phyloP scores from a whole-genome alignment of 2,888 invertebrate species.

The Theodoxus fluviatilis region DNA sequence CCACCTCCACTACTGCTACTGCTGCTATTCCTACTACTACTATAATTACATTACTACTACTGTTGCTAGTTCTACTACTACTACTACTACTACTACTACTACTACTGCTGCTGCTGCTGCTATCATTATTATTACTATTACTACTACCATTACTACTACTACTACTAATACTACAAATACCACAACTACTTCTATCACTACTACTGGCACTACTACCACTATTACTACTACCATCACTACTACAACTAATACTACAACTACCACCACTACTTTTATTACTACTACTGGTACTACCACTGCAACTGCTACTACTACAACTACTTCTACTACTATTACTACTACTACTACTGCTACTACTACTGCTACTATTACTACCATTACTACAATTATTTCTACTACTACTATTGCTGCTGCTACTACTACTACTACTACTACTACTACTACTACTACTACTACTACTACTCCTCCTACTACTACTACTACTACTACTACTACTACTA shows the following conservation, averaged over 20 bases:
- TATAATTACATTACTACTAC: background rate
- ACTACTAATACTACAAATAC: slow-evolving; percentile 11
- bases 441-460: no score
- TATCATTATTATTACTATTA: slow-evolving; percentile 21
- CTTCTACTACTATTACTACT: no score
- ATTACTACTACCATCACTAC: slow-evolving; percentile 10
- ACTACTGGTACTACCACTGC: no score
- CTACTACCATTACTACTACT: slow-evolving; percentile 24
- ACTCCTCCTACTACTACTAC: no score
- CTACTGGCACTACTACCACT: slow-evolving; percentile 8
- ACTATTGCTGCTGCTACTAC: no score
- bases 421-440: no score
- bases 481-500: no score
- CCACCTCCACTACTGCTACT: slow-evolving; percentile 22
- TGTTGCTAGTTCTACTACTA: slow-evolving; percentile 19
- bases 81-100: slow-evolving; percentile 24
- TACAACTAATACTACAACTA: slow-evolving; percentile 4
- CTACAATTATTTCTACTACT: no score
- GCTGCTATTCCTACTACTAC: slow-evolving; percentile 8
- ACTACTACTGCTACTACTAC: no score
- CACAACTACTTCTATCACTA: slow-evolving; percentile 6
- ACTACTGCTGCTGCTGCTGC: slow-evolving; percentile 23
- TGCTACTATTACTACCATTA: no score
- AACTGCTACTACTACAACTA: no score
- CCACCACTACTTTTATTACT: no score